phyloP scores from a whole-genome alignment of 2,113 vertebrate genomes.

The Microtus oregoni region DNA sequence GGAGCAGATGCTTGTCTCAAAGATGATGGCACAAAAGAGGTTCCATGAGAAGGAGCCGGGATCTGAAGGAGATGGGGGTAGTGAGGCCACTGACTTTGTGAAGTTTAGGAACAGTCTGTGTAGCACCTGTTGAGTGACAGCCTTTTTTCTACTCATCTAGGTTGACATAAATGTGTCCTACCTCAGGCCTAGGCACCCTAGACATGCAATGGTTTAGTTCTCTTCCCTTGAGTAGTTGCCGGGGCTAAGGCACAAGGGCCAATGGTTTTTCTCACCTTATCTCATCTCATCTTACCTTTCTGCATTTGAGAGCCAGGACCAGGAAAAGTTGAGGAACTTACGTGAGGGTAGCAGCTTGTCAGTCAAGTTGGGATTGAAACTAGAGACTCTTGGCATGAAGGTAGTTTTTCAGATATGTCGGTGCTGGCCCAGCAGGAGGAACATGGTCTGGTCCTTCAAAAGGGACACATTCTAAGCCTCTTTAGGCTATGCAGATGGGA shows the following conservation, averaged over 20 bases:
- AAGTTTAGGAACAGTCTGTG: conserved; percentile 7
- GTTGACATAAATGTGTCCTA: not conserved
- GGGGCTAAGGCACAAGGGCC: not conserved
- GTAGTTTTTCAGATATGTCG: not conserved
- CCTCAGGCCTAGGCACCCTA: not conserved
- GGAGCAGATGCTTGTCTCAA: not conserved
- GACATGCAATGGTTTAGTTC: not conserved
- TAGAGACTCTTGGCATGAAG: not conserved
- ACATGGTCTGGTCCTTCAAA: not conserved
- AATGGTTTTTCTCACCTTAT: not conserved
- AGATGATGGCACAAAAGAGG: not conserved
- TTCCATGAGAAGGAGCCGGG: not conserved
- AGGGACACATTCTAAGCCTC: not conserved
- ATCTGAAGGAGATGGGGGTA: not conserved
- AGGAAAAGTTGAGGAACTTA: not conserved
- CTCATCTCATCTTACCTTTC: conserved; percentile 29
- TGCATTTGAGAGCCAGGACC: not conserved
- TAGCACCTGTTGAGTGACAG: not conserved
- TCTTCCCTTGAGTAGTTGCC: not conserved
- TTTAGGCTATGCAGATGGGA: not conserved
- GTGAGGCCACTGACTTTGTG: not conserved
- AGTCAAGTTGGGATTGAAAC: conserved; percentile 28
- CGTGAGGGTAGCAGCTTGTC: not conserved
- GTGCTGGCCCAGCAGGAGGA: not conserved
- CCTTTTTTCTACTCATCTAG: not conserved